phyloP scores from a whole-genome alignment of 2,113 vertebrate species.

The Cichladusa arquata region DNA sequence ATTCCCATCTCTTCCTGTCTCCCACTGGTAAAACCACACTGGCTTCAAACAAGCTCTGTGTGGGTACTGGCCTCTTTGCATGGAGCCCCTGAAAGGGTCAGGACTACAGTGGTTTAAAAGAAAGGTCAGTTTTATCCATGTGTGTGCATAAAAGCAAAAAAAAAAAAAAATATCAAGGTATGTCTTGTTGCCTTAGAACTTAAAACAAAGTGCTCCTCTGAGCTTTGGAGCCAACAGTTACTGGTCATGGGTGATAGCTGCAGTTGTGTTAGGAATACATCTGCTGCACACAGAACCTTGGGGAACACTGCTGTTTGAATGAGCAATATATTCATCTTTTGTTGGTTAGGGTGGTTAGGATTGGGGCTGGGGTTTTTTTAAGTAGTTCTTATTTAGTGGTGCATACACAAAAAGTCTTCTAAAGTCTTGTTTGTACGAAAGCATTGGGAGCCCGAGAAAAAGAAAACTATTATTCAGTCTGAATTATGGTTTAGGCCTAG shows the following conservation, averaged over 20 bases:
- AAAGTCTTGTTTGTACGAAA: neutral
- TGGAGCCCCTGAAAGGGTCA: neutral
- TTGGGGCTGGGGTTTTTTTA: neutral
- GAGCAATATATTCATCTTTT: neutral
- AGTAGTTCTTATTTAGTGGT: neutral
- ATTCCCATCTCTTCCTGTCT: slow-evolving; percentile 43
- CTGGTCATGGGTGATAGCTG: neutral
- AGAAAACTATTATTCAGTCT: neutral
- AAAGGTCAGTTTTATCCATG: neutral
- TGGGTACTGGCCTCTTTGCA: neutral
- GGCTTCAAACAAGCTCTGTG: slow-evolving; percentile 30
- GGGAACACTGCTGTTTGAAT: neutral
- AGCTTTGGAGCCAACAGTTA: neutral
- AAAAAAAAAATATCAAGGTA: neutral
- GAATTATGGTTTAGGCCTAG: neutral
- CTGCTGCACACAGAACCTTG: neutral
- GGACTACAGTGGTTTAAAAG: neutral
- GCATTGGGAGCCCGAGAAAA: neutral
- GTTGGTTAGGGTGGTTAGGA: neutral
- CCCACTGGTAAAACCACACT: slow-evolving; percentile 13
- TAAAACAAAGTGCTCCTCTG: neutral
- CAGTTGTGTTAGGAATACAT: neutral
- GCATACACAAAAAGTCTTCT: neutral
- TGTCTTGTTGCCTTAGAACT: neutral
- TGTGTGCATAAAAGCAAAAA: neutral